Evolutionary conservation across 2,113 vertebrate genomes (phyloP).

Genomic region (Chelonoidis abingdonii): DNA sequence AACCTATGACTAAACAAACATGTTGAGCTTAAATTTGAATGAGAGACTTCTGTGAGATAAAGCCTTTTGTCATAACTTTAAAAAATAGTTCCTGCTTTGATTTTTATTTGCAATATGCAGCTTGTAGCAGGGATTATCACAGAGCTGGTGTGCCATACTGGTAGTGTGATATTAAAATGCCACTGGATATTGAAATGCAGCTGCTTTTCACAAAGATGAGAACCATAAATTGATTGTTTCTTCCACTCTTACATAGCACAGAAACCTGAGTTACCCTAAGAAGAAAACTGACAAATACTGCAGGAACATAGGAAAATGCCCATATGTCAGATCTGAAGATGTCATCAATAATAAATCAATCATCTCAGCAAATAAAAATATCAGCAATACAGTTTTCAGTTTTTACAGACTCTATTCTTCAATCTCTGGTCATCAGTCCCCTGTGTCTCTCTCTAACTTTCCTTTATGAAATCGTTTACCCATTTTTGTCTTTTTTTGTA

Average conservation of each 20-base stretch:
- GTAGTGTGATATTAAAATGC: constrained; percentile 8
- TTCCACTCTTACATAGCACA: neutral
- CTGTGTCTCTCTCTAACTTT: neutral
- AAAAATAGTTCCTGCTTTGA: constrained; percentile 22
- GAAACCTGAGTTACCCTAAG: neutral
- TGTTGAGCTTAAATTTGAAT: neutral
- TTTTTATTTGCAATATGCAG: neutral
- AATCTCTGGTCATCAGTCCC: constrained; percentile 1
- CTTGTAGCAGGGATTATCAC: constrained; percentile 26
- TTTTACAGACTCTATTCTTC: neutral
- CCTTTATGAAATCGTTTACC: neutral
- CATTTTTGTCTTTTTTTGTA: rapidly evolving
- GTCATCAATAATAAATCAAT: constrained; percentile 15
- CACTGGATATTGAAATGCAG: neutral
- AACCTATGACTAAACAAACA: constrained; percentile 48
- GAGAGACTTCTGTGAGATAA: constrained; percentile 31
- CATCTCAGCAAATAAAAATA: neutral
- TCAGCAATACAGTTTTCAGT: neutral
- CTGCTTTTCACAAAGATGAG: constrained; percentile 3
- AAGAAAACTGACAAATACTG: neutral
- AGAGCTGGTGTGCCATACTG: constrained; percentile 1
- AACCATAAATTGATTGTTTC: neutral
- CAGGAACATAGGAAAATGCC: constrained; percentile 18
- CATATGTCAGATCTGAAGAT: neutral
- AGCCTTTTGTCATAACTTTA: constrained; percentile 23